Evolutionary conservation across 2,113 vertebrate species (phyloP).

Genomic region (Mionectes macconnelli): DNA sequence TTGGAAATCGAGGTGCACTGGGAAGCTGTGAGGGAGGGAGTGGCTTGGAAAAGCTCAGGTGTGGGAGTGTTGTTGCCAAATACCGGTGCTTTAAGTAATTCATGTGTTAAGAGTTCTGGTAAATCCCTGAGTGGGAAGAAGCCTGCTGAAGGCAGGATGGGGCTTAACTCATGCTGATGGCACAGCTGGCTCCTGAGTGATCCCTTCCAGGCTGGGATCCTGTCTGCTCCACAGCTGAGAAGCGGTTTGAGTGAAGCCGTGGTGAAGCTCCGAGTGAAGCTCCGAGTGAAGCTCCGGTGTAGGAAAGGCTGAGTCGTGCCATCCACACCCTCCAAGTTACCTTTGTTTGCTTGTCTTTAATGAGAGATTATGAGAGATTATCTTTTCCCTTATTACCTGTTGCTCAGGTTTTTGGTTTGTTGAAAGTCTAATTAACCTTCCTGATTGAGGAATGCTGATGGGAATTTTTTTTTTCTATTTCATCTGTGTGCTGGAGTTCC

Average conservation of each 20-base stretch:
- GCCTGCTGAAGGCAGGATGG: neutral
- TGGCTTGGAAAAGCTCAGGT: neutral
- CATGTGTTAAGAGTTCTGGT: neutral
- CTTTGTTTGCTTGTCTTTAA: neutral
- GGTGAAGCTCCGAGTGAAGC: too few species aligned
- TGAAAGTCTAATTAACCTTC: conserved; percentile 28
- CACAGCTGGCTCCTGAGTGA: neutral
- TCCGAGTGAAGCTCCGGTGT: neutral
- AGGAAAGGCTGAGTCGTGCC: neutral
- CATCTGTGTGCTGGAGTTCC: neutral
- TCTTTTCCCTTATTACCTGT: conserved; percentile 32
- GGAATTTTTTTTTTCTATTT: neutral
- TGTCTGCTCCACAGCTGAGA: neutral
- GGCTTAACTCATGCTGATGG: neutral
- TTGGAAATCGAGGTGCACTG: neutral
- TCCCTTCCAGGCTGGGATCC: neutral
- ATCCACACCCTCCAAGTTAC: neutral
- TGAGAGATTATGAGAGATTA: neutral
- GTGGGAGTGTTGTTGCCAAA: neutral
- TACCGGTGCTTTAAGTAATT: neutral
- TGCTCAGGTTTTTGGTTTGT: conserved; percentile 34
- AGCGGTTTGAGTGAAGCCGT: rapidly evolving
- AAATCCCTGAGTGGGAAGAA: neutral
- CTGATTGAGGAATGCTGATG: neutral
- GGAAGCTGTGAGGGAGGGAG: neutral